Evolutionary conservation across 1,140 invertebrate species (phyloP).

Genomic region (Heliconius nattereri): DNA sequence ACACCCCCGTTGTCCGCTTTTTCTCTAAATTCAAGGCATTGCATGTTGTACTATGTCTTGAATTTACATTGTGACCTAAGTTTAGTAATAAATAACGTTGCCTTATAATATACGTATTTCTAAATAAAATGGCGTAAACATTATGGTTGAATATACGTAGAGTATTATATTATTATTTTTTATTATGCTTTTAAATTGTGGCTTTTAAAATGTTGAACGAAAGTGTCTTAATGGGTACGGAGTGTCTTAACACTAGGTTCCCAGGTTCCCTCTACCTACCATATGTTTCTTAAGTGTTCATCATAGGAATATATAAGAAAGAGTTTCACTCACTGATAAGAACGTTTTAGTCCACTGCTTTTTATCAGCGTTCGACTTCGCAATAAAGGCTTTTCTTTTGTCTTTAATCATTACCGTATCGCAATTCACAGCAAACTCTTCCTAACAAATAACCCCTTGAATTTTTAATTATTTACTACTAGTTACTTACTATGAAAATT

Average conservation of each 20-base stretch:
- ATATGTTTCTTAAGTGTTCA: not conserved
- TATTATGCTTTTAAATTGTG: too few species aligned
- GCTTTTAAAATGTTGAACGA: too few species aligned
- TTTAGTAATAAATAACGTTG: too few species aligned
- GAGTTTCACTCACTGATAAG: slow-evolving; percentile 39
- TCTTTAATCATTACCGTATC: slow-evolving; percentile 41
- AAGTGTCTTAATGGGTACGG: too few species aligned
- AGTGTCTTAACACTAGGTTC: too few species aligned
- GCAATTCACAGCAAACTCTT: slow-evolving; percentile 26
- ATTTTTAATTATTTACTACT: not conserved
- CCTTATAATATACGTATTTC: too few species aligned
- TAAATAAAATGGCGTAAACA: too few species aligned
- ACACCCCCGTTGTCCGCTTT: not conserved
- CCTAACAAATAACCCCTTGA: not conserved
- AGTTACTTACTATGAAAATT: not conserved
- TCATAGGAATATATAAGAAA: slow-evolving; percentile 33
- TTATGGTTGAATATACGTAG: too few species aligned
- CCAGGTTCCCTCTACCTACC: too few species aligned
- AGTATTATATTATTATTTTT: too few species aligned
- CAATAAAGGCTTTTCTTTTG: slow-evolving; percentile 44
- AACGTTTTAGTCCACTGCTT: slow-evolving; percentile 35
- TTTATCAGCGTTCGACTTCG: slow-evolving; percentile 38
- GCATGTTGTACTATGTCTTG: not conserved
- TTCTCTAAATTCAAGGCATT: not conserved
- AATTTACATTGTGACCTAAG: too few species aligned